Base-by-base conservation (phyloP, 2,113 vertebrate genomes). In the Dicrurus megarhynchus region DNA sequence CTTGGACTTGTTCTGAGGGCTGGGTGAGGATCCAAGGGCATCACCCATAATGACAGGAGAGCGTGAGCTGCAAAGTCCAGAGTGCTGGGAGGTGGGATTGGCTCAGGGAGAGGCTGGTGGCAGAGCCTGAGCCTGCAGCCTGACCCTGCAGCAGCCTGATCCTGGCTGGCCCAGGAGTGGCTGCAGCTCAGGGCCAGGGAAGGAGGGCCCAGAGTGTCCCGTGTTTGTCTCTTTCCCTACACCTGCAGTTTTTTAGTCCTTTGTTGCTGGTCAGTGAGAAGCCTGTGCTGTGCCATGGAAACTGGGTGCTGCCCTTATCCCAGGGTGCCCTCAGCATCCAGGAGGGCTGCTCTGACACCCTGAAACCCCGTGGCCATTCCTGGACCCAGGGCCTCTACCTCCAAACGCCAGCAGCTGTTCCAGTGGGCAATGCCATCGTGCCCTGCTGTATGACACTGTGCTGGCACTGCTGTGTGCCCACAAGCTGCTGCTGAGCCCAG, bases 341-440 rank as follows among this genome's bases (percentile, higher is more conserved):
- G 15, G 13, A 46, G 32, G 21, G 37, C 42, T 1, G 2, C 7
- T 61, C 46, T 61, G 65, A 20, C 23, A 26, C 27, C 39, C 15
- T 28, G 16, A 75, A 70, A 33, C 13, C 41, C 26, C 0, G 0
- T 56, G 55, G 10, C 44, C 11, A 3, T 17, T 59, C 17, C 64
- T 37, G 28, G 20, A 27, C 13, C n/a, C 37, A 46, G 35, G 17
- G 7, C 8, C 8, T 23, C 49, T 37, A 17, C 27, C n/a, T 50
- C 69, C 73, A 57, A 57, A 61, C 0, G 8, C 30, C 50, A 69
- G 49, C 1, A 90, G 41, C 32, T 14, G 7, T 53, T 39, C 33
- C 16, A 26, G 20, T 8, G 70, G 23, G 41, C 64, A 49, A 1
- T 55, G 41, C 42, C 28, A 4, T 16, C 0, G 0, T n/a, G 42